Conservation (phyloP, 2,797 vertebrate genomes). For the Lateolabrax maculatus region DNA sequence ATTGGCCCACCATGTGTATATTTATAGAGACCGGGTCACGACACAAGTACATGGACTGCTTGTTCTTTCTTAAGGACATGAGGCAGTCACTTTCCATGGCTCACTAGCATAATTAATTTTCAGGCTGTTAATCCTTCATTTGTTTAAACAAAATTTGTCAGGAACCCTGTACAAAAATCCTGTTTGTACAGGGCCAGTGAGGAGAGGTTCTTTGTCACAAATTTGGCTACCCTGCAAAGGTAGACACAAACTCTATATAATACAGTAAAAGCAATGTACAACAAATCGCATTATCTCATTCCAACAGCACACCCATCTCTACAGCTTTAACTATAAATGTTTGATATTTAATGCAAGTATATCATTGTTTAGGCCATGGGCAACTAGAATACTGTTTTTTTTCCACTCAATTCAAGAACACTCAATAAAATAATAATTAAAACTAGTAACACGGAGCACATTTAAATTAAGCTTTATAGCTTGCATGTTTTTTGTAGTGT, state of each 20-base stretch:
- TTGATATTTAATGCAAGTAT: not conserved
- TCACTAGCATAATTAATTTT: too few species aligned
- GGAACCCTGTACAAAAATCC: constrained; percentile 22
- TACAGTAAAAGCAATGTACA: constrained; percentile 8
- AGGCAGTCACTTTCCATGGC: constrained; percentile 57
- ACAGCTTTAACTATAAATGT: not conserved
- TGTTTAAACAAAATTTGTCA: constrained; percentile 50
- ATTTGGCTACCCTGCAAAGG: not conserved
- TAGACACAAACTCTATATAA: not conserved
- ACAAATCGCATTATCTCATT: not conserved
- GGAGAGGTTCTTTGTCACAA: constrained; percentile 24
- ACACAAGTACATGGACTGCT: constrained; percentile 74
- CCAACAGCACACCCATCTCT: not conserved
- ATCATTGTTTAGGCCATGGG: not conserved
- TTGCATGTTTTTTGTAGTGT: not conserved
- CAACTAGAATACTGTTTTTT: not conserved
- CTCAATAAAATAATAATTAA: not conserved
- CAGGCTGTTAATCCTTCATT: constrained; percentile 48
- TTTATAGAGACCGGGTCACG: constrained; percentile 82
- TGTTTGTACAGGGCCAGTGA: constrained; percentile 10
- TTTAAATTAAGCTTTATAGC: not conserved
- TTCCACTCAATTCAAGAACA: not conserved
- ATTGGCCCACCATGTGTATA: constrained; percentile 78
- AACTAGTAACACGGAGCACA: not conserved
- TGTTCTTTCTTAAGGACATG: constrained; percentile 75